Conservation (phyloP, 2,113 vertebrate species). For the Salvelinus sp. region DNA sequence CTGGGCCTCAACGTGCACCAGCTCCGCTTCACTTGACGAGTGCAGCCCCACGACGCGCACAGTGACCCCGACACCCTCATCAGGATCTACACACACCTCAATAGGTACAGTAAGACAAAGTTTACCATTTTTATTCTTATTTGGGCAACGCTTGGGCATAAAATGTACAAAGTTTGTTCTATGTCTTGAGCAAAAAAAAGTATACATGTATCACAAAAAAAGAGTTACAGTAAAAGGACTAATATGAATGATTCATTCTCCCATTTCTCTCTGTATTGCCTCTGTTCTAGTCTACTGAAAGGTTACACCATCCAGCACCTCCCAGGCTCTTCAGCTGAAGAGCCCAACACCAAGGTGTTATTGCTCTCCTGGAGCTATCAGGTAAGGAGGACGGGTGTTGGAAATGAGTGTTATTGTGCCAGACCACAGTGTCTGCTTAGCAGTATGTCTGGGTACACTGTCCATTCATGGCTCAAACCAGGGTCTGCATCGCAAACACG, state of each 20-base stretch:
- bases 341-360: slow-evolving; percentile 86
- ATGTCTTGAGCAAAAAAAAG: no score
- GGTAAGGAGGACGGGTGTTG: slow-evolving; percentile 67
- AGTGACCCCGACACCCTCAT: slow-evolving; percentile 86
- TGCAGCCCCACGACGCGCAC: slow-evolving; percentile 89
- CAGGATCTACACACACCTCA: slow-evolving; percentile 88
- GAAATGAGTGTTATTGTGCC: background rate
- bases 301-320: slow-evolving; percentile 92
- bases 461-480: no score
- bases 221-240: background rate
- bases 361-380: slow-evolving; percentile 98
- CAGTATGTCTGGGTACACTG: background rate
- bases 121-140: background rate
- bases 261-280: background rate
- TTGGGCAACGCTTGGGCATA: no score
- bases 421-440: no score
- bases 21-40: slow-evolving; percentile 92
- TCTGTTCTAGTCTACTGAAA: slow-evolving; percentile 79
- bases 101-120: slow-evolving; percentile 71
- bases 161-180: no score
- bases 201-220: background rate
- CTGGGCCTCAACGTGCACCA: slow-evolving; percentile 92
- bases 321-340: slow-evolving; percentile 84
- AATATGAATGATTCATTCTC: background rate
- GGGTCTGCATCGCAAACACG: no score